phyloP scores from a whole-genome alignment of 2,888 invertebrate genomes.

The Stomorhina lunata region DNA sequence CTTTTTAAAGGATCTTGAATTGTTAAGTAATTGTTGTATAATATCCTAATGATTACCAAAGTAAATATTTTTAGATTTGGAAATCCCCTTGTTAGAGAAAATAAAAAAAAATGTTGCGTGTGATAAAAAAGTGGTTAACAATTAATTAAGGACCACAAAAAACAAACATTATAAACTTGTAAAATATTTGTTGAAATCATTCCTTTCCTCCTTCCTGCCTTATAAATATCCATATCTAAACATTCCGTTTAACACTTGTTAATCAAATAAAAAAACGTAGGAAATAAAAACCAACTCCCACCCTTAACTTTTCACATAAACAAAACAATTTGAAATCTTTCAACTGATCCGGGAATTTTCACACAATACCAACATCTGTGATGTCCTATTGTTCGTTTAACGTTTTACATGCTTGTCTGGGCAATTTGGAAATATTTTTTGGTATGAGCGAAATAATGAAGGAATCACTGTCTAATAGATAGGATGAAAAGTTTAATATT shows the following conservation, averaged over 20 bases:
- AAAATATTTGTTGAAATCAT: constrained; percentile 43
- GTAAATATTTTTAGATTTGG: too few relatives aligned
- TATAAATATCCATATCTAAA: not conserved
- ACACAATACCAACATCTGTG: constrained; percentile 77
- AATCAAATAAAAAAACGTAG: constrained; percentile 31
- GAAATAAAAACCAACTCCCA: not conserved
- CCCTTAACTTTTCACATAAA: not conserved
- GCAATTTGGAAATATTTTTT: constrained; percentile 14
- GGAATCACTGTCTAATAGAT: not conserved
- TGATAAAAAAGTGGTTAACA: constrained; percentile 59
- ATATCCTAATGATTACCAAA: constrained; percentile 33
- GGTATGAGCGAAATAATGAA: not conserved
- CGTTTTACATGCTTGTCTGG: constrained; percentile 37
- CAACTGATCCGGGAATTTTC: constrained; percentile 76
- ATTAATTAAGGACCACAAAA: constrained; percentile 54
- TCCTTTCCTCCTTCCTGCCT: too few relatives aligned
- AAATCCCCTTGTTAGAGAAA: constrained; percentile 15
- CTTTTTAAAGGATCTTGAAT: constrained; percentile 33
- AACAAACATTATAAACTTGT: constrained; percentile 36
- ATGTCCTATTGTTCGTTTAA: constrained; percentile 48
- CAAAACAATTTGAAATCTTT: constrained; percentile 53
- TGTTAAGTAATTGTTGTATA: constrained; percentile 18
- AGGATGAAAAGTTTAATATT: constrained; percentile 18
- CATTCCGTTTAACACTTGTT: constrained; percentile 55
- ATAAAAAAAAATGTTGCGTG: constrained; percentile 53